Evolutionary conservation across 2,888 invertebrate genomes (phyloP).

Genomic region (Spialia ferax): DNA sequence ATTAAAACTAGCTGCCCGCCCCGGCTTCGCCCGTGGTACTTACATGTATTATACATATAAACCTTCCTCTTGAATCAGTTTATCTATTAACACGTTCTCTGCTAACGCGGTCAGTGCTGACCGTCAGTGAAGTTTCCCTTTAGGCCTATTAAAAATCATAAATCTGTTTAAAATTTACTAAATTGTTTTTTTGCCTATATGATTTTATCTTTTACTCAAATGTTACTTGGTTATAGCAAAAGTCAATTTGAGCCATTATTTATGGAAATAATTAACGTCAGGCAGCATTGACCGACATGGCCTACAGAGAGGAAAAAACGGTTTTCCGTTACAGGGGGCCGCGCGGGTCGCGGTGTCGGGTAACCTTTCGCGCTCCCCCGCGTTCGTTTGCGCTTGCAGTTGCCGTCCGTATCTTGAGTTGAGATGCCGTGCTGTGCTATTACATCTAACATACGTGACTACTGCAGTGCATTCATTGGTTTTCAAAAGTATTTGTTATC

Average conservation of each 20-base stretch:
- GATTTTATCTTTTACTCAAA: too few species aligned
- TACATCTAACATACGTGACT: neutral
- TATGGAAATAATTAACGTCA: neutral
- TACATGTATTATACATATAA: too few species aligned
- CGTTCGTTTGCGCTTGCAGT: neutral
- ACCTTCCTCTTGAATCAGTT: too few species aligned
- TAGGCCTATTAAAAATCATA: slow-evolving; percentile 42
- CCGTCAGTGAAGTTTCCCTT: slow-evolving; percentile 44
- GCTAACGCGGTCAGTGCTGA: slow-evolving; percentile 45
- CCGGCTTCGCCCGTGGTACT: too few species aligned
- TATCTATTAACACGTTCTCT: slow-evolving; percentile 40
- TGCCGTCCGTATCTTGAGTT: too few species aligned
- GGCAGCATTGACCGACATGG: neutral
- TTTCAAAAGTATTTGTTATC: neutral
- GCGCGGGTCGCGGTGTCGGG: slow-evolving; percentile 8
- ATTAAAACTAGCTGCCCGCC: too few species aligned
- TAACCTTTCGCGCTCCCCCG: neutral
- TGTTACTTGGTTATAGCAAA: neutral
- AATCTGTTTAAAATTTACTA: slow-evolving; percentile 34
- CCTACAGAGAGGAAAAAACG: neutral
- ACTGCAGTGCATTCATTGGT: neutral
- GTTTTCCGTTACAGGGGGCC: slow-evolving; percentile 2
- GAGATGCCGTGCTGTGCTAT: too few species aligned
- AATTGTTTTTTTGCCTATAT: too few species aligned
- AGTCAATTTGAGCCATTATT: neutral